Percentiles rank a stretch among this genome's conserved stretches.
phyloP scores from a whole-genome alignment of 2,888 invertebrate species.

The Megastigmus dorsalis region DNA sequence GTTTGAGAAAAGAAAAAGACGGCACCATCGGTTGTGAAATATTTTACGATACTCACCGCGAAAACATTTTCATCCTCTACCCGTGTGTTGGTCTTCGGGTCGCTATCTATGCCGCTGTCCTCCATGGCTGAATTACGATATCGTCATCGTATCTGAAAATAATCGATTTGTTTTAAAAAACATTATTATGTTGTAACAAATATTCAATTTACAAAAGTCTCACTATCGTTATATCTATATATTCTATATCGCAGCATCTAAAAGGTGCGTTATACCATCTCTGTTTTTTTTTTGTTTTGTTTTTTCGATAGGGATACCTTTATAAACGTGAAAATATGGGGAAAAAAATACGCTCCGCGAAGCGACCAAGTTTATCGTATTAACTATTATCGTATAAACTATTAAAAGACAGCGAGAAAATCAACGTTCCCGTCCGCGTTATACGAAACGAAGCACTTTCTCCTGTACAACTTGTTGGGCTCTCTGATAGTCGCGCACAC shows the following conservation, averaged over 20 bases:
- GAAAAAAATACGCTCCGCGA: no score
- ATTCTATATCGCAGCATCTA: no score
- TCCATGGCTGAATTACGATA: slow-evolving; percentile 64
- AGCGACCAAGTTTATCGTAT: background rate
- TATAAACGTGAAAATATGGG: no score
- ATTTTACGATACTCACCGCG: slow-evolving; percentile 39
- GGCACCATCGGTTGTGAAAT: no score
- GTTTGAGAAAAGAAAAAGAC: background rate
- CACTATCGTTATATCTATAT: background rate
- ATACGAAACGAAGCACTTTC: background rate
- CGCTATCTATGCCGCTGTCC: slow-evolving; percentile 75
- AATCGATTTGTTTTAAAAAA: slow-evolving; percentile 34
- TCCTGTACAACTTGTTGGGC: slow-evolving; percentile 67
- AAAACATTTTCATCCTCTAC: slow-evolving; percentile 68
- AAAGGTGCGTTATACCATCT: no score
- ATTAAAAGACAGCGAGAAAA: background rate
- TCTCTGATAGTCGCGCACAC: slow-evolving; percentile 55
- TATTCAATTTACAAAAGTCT: background rate
- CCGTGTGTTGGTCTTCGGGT: slow-evolving; percentile 70
- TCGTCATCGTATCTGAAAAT: background rate
- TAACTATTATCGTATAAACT: background rate
- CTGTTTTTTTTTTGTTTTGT: background rate
- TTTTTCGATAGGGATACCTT: no score
- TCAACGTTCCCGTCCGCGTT: background rate
- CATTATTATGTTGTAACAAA: background rate